Evolutionary conservation across 1,140 invertebrate species (phyloP).

Genomic region (Pseudachorutes palmiensis): DNA sequence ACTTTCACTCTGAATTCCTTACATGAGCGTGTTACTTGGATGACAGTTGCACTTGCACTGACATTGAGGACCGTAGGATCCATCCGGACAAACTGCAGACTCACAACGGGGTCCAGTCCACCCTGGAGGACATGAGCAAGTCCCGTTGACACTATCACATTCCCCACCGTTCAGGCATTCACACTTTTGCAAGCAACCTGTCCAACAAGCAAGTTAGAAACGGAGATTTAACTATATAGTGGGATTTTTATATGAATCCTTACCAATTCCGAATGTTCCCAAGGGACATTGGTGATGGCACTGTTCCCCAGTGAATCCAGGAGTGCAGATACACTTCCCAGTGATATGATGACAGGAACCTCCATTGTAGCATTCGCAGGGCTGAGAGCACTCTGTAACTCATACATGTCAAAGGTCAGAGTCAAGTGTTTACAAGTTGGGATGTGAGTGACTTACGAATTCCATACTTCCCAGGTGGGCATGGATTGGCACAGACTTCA

Average conservation of each 20-base stretch:
- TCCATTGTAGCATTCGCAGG: constrained; percentile 82
- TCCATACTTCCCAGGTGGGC: constrained; percentile 67
- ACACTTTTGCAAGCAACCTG: too few relatives aligned
- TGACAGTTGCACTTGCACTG: constrained; percentile 65
- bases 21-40: constrained; percentile 60
- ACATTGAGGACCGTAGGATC: constrained; percentile 62
- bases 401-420: neutral
- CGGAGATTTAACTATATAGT: too few relatives aligned
- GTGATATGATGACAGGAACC: constrained; percentile 41
- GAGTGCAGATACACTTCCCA: constrained; percentile 30
- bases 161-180: constrained; percentile 65
- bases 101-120: constrained; percentile 66
- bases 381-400: constrained; percentile 52
- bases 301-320: constrained; percentile 40
- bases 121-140: constrained; percentile 62
- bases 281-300: constrained; percentile 67
- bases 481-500: constrained; percentile 62
- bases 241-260: too few relatives aligned
- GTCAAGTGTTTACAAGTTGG: too few relatives aligned
- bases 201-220: too few relatives aligned
- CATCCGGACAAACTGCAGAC: constrained; percentile 55
- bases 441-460: constrained; percentile 42
- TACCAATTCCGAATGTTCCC: constrained; percentile 64
- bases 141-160: constrained; percentile 60
- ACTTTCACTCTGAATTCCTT: constrained; percentile 40